These are phyloP conservation scores for Yponomeuta evonymella DNA, from an alignment of 2,888 invertebrate species.

Conservation along the genomic window DNA sequence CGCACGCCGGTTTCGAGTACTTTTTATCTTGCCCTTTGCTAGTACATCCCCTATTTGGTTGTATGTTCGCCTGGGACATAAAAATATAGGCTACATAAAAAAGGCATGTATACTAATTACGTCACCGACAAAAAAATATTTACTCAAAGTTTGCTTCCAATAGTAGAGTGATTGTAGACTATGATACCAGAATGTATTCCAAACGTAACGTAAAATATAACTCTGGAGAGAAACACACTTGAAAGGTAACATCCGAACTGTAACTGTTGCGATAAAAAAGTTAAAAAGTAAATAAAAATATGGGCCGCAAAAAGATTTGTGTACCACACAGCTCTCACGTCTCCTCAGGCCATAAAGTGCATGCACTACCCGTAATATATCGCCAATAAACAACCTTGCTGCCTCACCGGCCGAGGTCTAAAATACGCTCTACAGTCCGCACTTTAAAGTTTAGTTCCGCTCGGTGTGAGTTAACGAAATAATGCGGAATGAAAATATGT, in stretches of 20 bases:
- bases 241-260: constrained; percentile 7
- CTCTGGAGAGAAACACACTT: background rate
- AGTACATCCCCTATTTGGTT: too few species aligned
- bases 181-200: background rate
- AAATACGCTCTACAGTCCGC: constrained; percentile 27
- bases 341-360: constrained; percentile 44
- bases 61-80: too few species aligned
- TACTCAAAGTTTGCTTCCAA: too few species aligned
- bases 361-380: constrained; percentile 46
- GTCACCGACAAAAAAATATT: too few species aligned
- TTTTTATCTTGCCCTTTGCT: too few species aligned
- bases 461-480: constrained; percentile 32
- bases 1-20: too few species aligned
- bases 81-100: too few species aligned
- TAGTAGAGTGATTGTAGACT: too few species aligned
- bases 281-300: constrained; percentile 34
- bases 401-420: constrained; percentile 14
- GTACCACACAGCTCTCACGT: constrained; percentile 23
- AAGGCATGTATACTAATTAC: too few species aligned
- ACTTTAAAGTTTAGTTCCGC: constrained; percentile 29
- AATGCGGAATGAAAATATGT: constrained; percentile 47
- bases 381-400: constrained; percentile 46
- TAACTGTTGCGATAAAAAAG: constrained; percentile 7
- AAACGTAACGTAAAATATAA: background rate
- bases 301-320: constrained; percentile 48